Base-by-base conservation (phyloP, 1,140 invertebrate species). In the Lepidurus apus region DNA sequence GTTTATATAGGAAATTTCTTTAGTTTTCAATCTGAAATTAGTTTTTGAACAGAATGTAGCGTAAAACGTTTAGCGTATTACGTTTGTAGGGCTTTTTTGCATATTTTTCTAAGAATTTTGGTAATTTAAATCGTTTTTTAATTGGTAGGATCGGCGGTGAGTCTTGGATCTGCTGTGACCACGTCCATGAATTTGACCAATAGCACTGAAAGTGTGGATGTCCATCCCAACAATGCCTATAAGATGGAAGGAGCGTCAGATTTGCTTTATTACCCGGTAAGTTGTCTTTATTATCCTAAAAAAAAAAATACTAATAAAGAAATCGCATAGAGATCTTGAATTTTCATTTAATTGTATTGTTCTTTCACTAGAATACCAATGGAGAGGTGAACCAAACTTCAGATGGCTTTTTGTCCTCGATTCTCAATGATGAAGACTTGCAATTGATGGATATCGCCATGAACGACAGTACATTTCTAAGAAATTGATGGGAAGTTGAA, bases 401-500 rank as follows among this genome's bases (percentile, higher is more conserved):
- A 24, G 93, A 95, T 82, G 93, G 92, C 43, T 93, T 95, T 82
- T 89, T 95, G 26, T 93, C 93, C 79, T 93, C 93, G 0, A 91
- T 95, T 81, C 87, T 95, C 45, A 94, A 93, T 82, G 93, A 95
- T 81, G 93, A 95, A 82, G 93, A 95, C 84, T 85, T 95, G 34
- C 93, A 94, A 81, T 86, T 95, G 42, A 94, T 95, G 93, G 93
- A 95, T 81, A 94, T 95, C 92, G 92, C 92, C 73, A 90, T 93
- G 87, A 93, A 91, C 83, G 93, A 95, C 85, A 92, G 93, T 94
- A 85, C 75, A 17, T 78, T 43, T 17, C 7, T 44, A n/a, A n/a
- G n/a, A 13, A 26, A 76, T 44, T 76, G n/a, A 75, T n/a, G 3
- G 1, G 4, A 73, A 73, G 3, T 0, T 73, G 21, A 73, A 3